Evolutionary conservation across 2,113 vertebrate species (phyloP).

Genomic region (Zapornia atra): DNA sequence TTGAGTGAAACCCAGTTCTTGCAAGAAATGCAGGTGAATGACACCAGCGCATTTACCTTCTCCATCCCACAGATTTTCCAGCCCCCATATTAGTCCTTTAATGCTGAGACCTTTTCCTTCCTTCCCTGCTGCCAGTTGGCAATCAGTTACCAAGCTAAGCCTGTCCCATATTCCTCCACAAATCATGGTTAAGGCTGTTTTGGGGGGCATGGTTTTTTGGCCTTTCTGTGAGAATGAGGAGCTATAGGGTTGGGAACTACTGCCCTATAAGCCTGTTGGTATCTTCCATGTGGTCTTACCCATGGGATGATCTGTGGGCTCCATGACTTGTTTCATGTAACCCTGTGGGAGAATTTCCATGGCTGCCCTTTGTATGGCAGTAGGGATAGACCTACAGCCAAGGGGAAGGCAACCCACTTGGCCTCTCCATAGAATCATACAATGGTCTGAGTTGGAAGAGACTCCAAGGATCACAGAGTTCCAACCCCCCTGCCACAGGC

Average conservation of each 20-base stretch:
- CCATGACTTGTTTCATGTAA: background rate
- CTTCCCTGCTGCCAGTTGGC: background rate
- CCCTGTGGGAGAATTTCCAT: background rate
- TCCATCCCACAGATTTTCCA: background rate
- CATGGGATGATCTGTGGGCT: background rate
- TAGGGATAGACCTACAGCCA: background rate
- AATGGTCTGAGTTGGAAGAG: no score
- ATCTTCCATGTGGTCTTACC: background rate
- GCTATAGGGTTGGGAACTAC: background rate
- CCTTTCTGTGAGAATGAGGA: background rate
- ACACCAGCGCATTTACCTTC: background rate
- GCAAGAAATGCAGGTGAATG: background rate
- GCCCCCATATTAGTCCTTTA: background rate
- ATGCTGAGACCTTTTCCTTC: background rate
- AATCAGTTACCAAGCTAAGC: background rate
- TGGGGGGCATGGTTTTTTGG: background rate
- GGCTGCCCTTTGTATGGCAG: background rate
- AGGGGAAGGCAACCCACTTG: background rate
- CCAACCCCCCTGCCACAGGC: no score
- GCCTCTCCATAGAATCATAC: background rate
- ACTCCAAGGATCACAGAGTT: no score
- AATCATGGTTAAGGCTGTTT: background rate
- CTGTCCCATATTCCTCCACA: background rate
- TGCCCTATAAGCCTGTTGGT: background rate
- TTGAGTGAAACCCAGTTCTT: background rate